Conservation (phyloP, 2,888 invertebrate genomes). For the Tinea pellionella region DNA sequence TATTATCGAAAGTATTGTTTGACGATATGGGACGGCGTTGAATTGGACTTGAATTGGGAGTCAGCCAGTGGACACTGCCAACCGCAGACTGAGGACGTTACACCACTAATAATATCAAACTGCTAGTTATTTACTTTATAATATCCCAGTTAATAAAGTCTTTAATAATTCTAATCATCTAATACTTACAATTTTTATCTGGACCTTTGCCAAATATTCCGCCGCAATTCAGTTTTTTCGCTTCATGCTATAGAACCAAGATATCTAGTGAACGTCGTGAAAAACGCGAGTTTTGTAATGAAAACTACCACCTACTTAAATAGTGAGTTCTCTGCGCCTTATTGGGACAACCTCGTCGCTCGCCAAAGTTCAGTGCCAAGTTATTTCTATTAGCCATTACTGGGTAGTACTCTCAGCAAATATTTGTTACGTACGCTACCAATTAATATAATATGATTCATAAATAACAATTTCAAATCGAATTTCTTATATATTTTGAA, state of each 20-base stretch:
- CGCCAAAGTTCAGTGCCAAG: slow-evolving; percentile 8
- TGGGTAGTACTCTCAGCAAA: neutral
- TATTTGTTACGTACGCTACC: neutral
- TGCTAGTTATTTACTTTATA: neutral
- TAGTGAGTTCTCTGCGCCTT: neutral
- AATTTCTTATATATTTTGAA: too few species aligned
- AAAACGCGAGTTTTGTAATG: neutral
- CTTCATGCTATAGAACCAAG: neutral
- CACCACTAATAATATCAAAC: slow-evolving; percentile 10
- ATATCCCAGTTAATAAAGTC: neutral
- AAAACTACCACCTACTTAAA: neutral
- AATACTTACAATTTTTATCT: neutral
- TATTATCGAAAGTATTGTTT: slow-evolving; percentile 20
- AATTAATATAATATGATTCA: neutral
- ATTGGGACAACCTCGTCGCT: slow-evolving; percentile 7
- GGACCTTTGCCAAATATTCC: neutral
- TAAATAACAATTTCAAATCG: neutral
- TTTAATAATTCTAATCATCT: neutral
- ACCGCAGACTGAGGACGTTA: slow-evolving; percentile 25
- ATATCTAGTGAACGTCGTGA: neutral
- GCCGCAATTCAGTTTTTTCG: neutral
- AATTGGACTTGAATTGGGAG: slow-evolving; percentile 45
- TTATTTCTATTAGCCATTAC: slow-evolving; percentile 9
- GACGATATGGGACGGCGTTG: slow-evolving; percentile 27
- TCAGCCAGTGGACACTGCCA: slow-evolving; percentile 46